phyloP scores from a whole-genome alignment of 92 coral and sea anemone species.

The Zoanthus sociatus region DNA sequence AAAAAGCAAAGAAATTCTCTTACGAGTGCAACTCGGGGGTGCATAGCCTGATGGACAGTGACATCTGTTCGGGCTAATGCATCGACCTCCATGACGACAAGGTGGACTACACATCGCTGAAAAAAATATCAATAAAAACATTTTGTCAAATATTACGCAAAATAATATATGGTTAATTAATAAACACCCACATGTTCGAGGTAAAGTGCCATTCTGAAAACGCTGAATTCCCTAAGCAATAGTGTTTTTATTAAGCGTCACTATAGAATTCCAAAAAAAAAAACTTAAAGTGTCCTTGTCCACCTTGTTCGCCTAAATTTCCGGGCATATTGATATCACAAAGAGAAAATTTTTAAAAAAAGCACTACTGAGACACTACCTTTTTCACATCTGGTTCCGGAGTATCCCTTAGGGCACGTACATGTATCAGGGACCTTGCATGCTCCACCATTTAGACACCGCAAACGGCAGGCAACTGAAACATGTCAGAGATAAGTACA shows the following conservation, averaged over 20 bases:
- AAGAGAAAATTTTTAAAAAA: background rate
- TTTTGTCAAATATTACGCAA: background rate
- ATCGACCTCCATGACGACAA: conserved; percentile 81
- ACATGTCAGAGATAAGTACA: background rate
- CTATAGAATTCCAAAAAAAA: no score
- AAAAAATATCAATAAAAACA: background rate
- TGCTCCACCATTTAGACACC: conserved; percentile 81
- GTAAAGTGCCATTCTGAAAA: no score
- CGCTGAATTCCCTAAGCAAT: no score
- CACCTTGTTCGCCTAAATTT: no score
- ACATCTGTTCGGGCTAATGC: conserved; percentile 78
- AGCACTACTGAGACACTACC: conserved; percentile 46
- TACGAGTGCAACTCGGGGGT: conserved; percentile 84
- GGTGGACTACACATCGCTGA: conserved; percentile 69
- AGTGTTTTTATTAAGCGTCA: no score
- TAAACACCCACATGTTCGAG: no score
- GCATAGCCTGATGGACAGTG: conserved; percentile 80
- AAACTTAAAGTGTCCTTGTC: no score
- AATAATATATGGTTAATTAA: no score
- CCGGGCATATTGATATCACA: background rate
- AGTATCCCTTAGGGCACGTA: conserved; percentile 75
- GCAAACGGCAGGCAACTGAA: conserved; percentile 73
- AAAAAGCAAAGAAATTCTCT: conserved; percentile 2
- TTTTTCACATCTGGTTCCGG: conserved; percentile 80
- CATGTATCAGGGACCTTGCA: conserved; percentile 77